Percentiles rank a stretch among this genome's conserved stretches.
Evolutionary conservation across 2,113 vertebrate genomes (phyloP).

Genomic region (Phrynosoma blainvillii): DNA sequence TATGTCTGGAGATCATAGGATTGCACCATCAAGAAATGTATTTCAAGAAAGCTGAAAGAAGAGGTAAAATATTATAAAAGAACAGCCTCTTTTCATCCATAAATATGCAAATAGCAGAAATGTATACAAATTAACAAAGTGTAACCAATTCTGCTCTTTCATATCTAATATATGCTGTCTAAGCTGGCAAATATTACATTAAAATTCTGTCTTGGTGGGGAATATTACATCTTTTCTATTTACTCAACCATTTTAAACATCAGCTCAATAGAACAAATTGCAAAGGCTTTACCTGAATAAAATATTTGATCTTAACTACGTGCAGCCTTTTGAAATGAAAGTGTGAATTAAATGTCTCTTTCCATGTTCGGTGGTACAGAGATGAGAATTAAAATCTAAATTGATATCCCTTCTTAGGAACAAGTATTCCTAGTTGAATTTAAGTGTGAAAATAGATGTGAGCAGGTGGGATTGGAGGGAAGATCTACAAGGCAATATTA

Average conservation of each 20-base stretch:
- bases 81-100: not conserved
- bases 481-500: not conserved
- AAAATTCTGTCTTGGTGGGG: not conserved
- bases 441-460: not conserved
- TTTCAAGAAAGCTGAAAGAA: slow-evolving; percentile 3
- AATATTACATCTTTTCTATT: slow-evolving; percentile 11
- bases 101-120: not conserved
- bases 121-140: not conserved
- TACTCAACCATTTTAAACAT: slow-evolving; percentile 4
- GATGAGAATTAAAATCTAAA: slow-evolving; percentile 20
- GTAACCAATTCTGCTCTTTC: not conserved
- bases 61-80: not conserved
- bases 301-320: slow-evolving; percentile 19
- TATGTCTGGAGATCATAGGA: not conserved
- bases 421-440: not conserved
- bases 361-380: not conserved
- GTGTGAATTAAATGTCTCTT: slow-evolving; percentile 4
- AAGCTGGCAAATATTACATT: not conserved
- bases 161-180: not conserved
- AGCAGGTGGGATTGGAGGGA: not conserved
- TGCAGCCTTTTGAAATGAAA: slow-evolving; percentile 14
- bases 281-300: slow-evolving; percentile 5
- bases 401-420: not conserved
- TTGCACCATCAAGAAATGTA: not conserved
- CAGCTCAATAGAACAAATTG: not conserved